A percentile compares a stretch with the other conserved stretches of the same genome.
These are phyloP conservation scores for Amiota mariae DNA, from an alignment of 2,888 invertebrate genomes.

Conservation along the genomic window DNA sequence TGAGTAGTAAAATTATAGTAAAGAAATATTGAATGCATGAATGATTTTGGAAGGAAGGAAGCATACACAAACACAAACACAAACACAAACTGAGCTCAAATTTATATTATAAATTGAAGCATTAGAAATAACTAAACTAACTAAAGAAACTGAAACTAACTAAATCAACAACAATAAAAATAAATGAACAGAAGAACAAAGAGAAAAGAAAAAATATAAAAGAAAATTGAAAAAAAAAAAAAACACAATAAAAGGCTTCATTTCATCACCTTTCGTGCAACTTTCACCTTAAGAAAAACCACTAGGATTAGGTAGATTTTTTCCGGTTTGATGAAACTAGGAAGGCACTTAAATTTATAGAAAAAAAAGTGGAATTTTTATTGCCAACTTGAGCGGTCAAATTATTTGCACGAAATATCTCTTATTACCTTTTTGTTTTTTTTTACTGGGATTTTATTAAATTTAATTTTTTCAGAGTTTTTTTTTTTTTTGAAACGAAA, in stretches of 20 bases:
- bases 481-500: slow-evolving; percentile 1
- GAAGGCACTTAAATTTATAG: neutral
- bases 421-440: slow-evolving; percentile 39
- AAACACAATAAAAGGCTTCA: neutral
- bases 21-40: neutral
- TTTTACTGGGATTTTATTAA: slow-evolving; percentile 40
- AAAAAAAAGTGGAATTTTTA: slow-evolving; percentile 16
- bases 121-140: slow-evolving; percentile 3
- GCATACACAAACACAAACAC: too few species aligned
- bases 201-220: neutral
- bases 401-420: slow-evolving; percentile 66
- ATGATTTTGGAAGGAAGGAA: neutral
- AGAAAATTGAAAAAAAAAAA: neutral
- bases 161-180: too few species aligned
- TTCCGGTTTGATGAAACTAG: neutral
- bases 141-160: neutral
- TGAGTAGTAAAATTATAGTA: neutral
- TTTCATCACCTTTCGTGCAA: neutral
- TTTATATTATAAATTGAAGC: slow-evolving; percentile 1
- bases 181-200: neutral
- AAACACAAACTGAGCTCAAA: too few species aligned
- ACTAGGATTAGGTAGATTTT: neutral
- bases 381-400: slow-evolving; percentile 55
- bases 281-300: neutral
- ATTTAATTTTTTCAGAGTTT: too few species aligned